Evolutionary conservation across 1,140 invertebrate genomes (phyloP), one percentile per base, ranked within the genome.

Genomic region (Panulirus ornatus): DNA sequence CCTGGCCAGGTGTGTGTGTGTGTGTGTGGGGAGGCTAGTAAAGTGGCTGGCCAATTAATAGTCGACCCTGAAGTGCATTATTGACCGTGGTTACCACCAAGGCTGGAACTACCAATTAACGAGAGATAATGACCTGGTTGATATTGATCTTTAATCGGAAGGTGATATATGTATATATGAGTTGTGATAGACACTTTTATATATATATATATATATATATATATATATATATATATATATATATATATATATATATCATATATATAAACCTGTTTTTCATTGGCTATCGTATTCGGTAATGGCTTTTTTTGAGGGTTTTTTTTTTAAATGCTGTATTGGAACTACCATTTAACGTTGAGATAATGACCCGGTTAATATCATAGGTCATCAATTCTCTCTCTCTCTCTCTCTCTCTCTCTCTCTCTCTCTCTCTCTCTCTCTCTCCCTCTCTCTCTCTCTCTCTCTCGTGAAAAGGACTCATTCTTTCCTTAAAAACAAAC

Each of bases 121-220:
- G n/a, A n/a, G n/a, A n/a, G n/a, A n/a, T n/a, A n/a, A n/a, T n/a
- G n/a, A n/a, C n/a, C n/a, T n/a, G n/a, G n/a, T n/a, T n/a, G n/a
- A n/a, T n/a, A n/a, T n/a, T n/a, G n/a, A n/a, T n/a, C n/a, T n/a
- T n/a, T n/a, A n/a, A n/a, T n/a, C n/a, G n/a, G n/a, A n/a, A n/a
- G n/a, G n/a, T n/a, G n/a, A n/a, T n/a, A n/a, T n/a, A n/a, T n/a
- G n/a, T n/a, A n/a, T n/a, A n/a, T n/a, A n/a, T n/a, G n/a, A n/a
- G n/a, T n/a, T n/a, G n/a, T n/a, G n/a, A n/a, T n/a, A n/a, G n/a
- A n/a, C n/a, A n/a, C 8, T 16, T 81, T 30, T 47, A 47, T 47
- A 51, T 51, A 81, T 81, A 51, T 51, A 81, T 81, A 51, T 51
- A 81, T 81, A 58, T 63, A 82, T 82, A 58, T 38, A 82, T 82